Base-by-base conservation (phyloP, 2,113 vertebrate species). In the Pelecanoides urinatrix region DNA sequence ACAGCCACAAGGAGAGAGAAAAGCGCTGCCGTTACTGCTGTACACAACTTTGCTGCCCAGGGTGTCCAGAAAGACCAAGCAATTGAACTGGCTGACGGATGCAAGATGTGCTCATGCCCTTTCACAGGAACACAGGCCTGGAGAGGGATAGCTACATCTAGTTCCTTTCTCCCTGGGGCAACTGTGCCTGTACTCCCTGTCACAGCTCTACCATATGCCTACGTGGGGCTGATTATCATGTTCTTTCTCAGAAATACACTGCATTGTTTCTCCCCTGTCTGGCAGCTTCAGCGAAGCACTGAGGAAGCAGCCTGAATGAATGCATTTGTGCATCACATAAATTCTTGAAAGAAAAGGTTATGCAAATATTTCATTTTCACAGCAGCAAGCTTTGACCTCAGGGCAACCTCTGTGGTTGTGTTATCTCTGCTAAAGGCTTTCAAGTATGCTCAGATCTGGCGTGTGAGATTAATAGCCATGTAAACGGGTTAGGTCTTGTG, bases 351-450 rank as follows among this genome's bases (percentile, higher is more conserved):
- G 53, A 83, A 95, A 95, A 86, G 82, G 78, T 86, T 93, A 88
- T 83, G 82, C 75, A 96, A 96, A 94, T 94, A 93, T 88, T 94
- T 96, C 49, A 83, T 92, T 90, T 88, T 40, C 79, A 76, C 75
- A 72, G 53, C 67, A 92, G 58, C 10, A 61, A 49, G 53, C 71
- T 95, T 88, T 90, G 67, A 93, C 94, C 71, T 76, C 16, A 5
- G 58, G 38, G 74, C 70, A 90, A 40, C 30, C 49, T 86, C 53
- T 88, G 71, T 58, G 62, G 34, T 45, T 83, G 30, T 61, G 62
- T 58, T 72, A 34, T 94, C 75, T 92, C 55, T 4, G 3, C 62
- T 94, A 38, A 94, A 82, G 71, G 13, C 34, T 92, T 76, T 82
- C 66, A 92, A 73, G 66, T 52, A 40, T 25, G 45, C 38, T 70